A percentile compares a stretch with the other conserved stretches of the same genome.
Conservation (phyloP, 23 tunicate genomes). For the Botrylloides violaceus region DNA sequence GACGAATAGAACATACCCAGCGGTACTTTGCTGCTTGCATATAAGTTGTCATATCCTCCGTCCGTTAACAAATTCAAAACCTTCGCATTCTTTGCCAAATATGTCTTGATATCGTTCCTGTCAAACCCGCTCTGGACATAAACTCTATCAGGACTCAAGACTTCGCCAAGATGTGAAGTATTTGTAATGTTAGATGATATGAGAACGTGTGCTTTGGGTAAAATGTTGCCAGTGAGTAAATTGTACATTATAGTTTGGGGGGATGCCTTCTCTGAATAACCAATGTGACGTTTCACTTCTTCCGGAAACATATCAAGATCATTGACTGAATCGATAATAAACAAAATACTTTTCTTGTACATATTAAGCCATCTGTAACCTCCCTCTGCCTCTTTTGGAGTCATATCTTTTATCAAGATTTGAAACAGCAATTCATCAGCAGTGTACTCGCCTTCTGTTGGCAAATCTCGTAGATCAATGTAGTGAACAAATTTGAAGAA, state of each 20-base stretch:
- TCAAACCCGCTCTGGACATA: constrained; percentile 4
- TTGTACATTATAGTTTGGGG: not conserved
- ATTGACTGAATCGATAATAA: constrained; percentile 1
- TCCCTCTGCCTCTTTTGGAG: not conserved
- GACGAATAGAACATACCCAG: not conserved
- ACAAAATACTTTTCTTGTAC: constrained; percentile 4
- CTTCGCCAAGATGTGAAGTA: not conserved
- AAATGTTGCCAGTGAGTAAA: constrained; percentile 2
- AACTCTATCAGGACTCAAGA: not conserved
- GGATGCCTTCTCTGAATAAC: not conserved
- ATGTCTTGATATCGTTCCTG: not conserved
- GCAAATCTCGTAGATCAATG: not conserved
- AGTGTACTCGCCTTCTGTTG: not conserved
- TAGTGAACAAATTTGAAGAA: constrained; percentile 18
- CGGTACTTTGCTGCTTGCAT: not conserved
- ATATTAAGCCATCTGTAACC: not conserved
- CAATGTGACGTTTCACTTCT: not conserved
- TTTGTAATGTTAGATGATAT: not conserved
- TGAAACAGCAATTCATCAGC: not conserved
- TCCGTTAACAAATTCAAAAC: not conserved
- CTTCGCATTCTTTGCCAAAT: not conserved
- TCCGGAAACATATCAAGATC: not conserved
- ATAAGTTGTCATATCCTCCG: not conserved
- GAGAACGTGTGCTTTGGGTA: constrained; percentile 13
- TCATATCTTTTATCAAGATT: not conserved